Conservation (phyloP, 2,888 invertebrate species). For the Cantharis nigra region DNA sequence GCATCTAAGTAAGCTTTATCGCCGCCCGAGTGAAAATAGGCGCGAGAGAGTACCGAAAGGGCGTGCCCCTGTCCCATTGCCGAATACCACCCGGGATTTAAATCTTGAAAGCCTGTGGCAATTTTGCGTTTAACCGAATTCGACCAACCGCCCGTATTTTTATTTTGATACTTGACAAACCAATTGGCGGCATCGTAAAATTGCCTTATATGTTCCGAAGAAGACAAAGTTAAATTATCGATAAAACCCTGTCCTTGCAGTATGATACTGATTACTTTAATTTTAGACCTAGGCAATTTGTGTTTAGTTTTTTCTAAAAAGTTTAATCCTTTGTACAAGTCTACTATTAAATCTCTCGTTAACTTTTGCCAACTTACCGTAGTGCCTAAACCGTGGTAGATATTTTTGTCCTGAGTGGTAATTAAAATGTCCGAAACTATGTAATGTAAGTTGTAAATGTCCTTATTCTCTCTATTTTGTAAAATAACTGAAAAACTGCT, state of each 20-base stretch:
- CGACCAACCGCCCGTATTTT: slow-evolving; percentile 88
- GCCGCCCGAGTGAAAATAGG: slow-evolving; percentile 81
- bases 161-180: slow-evolving; percentile 87
- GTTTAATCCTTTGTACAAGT: slow-evolving; percentile 87
- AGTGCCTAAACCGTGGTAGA: slow-evolving; percentile 84
- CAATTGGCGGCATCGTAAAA: slow-evolving; percentile 93
- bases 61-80: slow-evolving; percentile 99
- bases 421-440: slow-evolving; percentile 75
- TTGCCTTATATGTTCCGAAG: slow-evolving; percentile 86
- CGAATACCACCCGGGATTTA: slow-evolving; percentile 70
- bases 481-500: slow-evolving; percentile 81
- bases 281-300: slow-evolving; percentile 71
- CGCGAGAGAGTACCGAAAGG: slow-evolving; percentile 91
- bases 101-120: slow-evolving; percentile 68
- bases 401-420: slow-evolving; percentile 73
- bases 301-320: slow-evolving; percentile 69
- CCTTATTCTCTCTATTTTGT: slow-evolving; percentile 77
- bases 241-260: slow-evolving; percentile 40
- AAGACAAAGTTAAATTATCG: slow-evolving; percentile 68
- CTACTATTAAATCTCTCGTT: slow-evolving; percentile 86
- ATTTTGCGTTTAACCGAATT: slow-evolving; percentile 81
- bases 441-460: slow-evolving; percentile 82
- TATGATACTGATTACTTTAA: slow-evolving; percentile 69
- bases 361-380: slow-evolving; percentile 74
- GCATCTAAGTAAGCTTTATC: slow-evolving; percentile 78